Percentiles rank a stretch among this genome's conserved stretches.
phyloP scores from a whole-genome alignment of 2,888 invertebrate genomes.

The Nemotelus pantherinus region DNA sequence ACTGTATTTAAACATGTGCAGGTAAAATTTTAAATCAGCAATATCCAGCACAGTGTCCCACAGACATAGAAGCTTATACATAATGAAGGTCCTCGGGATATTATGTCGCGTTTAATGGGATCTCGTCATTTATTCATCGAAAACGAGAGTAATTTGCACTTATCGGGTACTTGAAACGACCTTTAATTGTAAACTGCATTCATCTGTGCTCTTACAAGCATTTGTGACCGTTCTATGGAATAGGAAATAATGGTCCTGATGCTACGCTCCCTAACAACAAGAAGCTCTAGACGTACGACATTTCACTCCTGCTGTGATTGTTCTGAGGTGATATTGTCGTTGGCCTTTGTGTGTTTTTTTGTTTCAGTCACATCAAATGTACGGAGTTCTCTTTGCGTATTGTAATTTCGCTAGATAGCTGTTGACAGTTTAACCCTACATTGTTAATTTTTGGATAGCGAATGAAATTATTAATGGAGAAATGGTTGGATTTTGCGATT shows the following conservation, averaged over 20 bases:
- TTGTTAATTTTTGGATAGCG: no score
- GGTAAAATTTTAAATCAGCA: neutral
- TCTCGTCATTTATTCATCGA: conserved; percentile 29
- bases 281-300: neutral
- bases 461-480: no score
- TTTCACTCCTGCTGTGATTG: conserved; percentile 16
- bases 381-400: no score
- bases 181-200: conserved; percentile 37
- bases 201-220: neutral
- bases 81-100: conserved; percentile 15
- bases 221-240: conserved; percentile 10
- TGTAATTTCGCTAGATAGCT: no score
- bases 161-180: conserved; percentile 36
- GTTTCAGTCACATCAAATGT: no score
- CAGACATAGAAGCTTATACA: neutral
- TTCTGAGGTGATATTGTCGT: neutral
- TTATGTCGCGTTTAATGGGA: neutral
- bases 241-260: conserved; percentile 30
- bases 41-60: neutral
- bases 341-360: neutral
- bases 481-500: no score
- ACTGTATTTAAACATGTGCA: conserved; percentile 3
- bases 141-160: conserved; percentile 47
- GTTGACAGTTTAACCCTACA: no score
- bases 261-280: neutral